Conservation (phyloP, 1,140 invertebrate genomes). For the Trachymyrmex septentrionalis region DNA sequence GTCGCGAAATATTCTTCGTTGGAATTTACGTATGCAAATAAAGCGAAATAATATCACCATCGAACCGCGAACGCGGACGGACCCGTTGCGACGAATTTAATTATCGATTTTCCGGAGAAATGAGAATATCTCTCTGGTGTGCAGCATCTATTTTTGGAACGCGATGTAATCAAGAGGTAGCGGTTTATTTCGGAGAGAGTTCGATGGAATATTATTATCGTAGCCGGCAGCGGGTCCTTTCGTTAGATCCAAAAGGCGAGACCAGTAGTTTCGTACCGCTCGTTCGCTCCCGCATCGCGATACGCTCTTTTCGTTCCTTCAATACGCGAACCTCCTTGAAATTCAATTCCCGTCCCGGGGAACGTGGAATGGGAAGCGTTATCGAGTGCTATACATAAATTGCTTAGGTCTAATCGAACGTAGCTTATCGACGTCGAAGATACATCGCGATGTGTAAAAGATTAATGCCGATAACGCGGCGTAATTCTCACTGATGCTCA, state of each 20-base stretch:
- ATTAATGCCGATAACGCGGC: constrained; percentile 13
- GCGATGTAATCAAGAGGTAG: constrained; percentile 33
- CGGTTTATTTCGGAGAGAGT: constrained; percentile 39
- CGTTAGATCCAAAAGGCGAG: constrained; percentile 6
- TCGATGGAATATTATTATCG: constrained; percentile 57
- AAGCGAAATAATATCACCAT: constrained; percentile 58
- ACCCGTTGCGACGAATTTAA: constrained; percentile 46
- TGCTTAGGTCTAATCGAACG: constrained; percentile 50
- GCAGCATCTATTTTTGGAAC: constrained; percentile 23
- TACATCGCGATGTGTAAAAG: constrained; percentile 43
- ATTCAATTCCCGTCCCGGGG: constrained; percentile 27
- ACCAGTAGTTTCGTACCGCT: not conserved
- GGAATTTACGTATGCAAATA: constrained; percentile 45
- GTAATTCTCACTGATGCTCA: not conserved
- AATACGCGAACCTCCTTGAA: not conserved
- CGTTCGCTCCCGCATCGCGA: not conserved
- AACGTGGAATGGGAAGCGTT: not conserved
- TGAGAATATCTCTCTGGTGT: constrained; percentile 24
- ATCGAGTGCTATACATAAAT: constrained; percentile 19
- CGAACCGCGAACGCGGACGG: constrained; percentile 35
- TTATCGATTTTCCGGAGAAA: constrained; percentile 42
- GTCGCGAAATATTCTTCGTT: constrained; percentile 5
- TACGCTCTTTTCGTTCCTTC: not conserved
- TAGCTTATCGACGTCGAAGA: constrained; percentile 3
- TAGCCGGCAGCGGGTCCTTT: constrained; percentile 6